Evolutionary conservation across 2,888 invertebrate species (phyloP).

Genomic region (Oxytorus armatus): DNA sequence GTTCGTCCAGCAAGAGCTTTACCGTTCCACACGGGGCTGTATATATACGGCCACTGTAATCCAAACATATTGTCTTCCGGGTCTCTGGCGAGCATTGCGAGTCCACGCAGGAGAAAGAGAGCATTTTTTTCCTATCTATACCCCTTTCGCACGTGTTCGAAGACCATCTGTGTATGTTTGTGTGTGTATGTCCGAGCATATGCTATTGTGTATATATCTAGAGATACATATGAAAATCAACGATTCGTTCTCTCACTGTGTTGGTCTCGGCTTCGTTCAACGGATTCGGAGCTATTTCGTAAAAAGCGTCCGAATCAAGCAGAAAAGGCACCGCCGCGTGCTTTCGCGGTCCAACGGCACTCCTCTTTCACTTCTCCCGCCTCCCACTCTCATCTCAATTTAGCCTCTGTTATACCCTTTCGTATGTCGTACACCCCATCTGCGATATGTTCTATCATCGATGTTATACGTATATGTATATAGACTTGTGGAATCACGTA

Average conservation of each 20-base stretch:
- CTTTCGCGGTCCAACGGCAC: slow-evolving; percentile 29
- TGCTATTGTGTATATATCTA: slow-evolving; percentile 17
- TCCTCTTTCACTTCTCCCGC: neutral
- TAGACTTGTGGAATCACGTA: neutral
- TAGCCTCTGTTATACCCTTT: slow-evolving; percentile 27
- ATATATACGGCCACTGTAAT: slow-evolving; percentile 62
- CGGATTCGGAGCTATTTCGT: slow-evolving; percentile 53
- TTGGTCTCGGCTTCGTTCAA: slow-evolving; percentile 11
- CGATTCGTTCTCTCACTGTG: slow-evolving; percentile 38
- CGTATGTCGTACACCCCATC: slow-evolving; percentile 24
- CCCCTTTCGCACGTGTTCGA: slow-evolving; percentile 34
- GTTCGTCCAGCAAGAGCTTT: slow-evolving; percentile 30
- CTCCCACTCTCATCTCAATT: slow-evolving; percentile 48
- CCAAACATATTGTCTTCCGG: slow-evolving; percentile 72
- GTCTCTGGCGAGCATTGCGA: slow-evolving; percentile 45
- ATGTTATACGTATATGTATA: slow-evolving; percentile 1
- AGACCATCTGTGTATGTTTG: slow-evolving; percentile 27
- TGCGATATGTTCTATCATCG: slow-evolving; percentile 44
- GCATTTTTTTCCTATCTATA: slow-evolving; percentile 29
- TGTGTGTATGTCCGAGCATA: slow-evolving; percentile 13
- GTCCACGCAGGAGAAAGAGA: slow-evolving; percentile 40
- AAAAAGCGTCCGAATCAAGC: slow-evolving; percentile 57
- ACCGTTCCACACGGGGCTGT: slow-evolving; percentile 13
- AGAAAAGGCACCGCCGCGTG: slow-evolving; percentile 28
- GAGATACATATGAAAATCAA: slow-evolving; percentile 32